Evolutionary conservation across 2,113 vertebrate genomes (phyloP).

Genomic region (human): DNA sequence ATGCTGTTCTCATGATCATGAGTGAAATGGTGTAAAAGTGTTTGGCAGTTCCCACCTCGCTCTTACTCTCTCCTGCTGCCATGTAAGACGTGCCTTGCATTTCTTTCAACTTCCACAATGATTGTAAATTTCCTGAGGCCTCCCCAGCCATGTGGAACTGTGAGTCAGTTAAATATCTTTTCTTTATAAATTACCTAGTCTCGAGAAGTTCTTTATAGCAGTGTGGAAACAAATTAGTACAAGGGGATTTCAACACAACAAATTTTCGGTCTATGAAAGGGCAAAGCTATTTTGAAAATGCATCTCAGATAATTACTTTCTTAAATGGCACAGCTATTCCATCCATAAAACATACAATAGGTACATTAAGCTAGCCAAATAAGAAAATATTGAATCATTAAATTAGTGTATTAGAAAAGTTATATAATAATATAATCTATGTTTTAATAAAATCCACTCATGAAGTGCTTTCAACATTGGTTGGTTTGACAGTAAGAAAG

Average conservation of each 20-base stretch:
- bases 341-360: conserved; percentile 24
- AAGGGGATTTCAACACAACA: conserved; percentile 11
- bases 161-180: too few relatives aligned
- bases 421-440: not conserved
- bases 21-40: too few relatives aligned
- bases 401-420: conserved; percentile 11
- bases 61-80: too few relatives aligned
- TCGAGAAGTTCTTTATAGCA: too few relatives aligned
- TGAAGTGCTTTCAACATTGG: not conserved
- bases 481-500: conserved; percentile 26
- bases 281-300: conserved; percentile 35
- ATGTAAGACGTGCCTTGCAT: too few relatives aligned
- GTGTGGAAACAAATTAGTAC: too few relatives aligned
- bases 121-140: too few relatives aligned
- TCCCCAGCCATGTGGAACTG: too few relatives aligned
- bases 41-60: too few relatives aligned
- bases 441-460: conserved; percentile 20
- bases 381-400: conserved; percentile 49
- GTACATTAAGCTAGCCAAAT: conserved; percentile 30
- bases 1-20: too few relatives aligned
- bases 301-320: conserved; percentile 45
- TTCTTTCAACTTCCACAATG: too few relatives aligned
- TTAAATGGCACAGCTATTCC: conserved; percentile 8
- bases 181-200: too few relatives aligned
- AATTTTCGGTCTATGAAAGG: not conserved